A percentile compares a stretch with the other conserved stretches of the same genome.
Conservation (phyloP, 2,113 vertebrate genomes). For the Notarius lentiginosus region DNA sequence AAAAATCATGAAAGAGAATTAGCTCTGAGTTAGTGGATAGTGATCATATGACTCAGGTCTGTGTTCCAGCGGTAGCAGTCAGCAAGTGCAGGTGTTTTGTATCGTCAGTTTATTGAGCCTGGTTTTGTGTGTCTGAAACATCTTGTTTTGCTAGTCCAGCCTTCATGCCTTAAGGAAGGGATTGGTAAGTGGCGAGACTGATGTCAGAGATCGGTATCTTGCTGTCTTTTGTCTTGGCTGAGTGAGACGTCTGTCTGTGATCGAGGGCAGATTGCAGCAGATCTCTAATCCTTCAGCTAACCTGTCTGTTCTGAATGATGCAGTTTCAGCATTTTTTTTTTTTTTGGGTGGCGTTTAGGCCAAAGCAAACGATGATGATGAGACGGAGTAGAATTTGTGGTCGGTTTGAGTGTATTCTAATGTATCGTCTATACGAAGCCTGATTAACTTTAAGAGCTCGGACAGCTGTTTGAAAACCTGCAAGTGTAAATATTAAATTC, state of each 20-base stretch:
- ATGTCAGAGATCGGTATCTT: neutral
- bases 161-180: slow-evolving; percentile 3
- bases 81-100: neutral
- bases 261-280: neutral
- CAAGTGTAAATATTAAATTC: neutral
- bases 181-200: neutral
- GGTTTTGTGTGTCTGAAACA: neutral
- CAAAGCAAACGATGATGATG: neutral
- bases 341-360: too few species aligned
- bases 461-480: neutral
- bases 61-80: neutral
- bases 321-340: neutral
- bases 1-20: neutral
- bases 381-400: neutral
- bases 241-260: neutral
- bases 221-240: neutral
- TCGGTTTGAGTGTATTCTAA: neutral
- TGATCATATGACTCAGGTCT: neutral
- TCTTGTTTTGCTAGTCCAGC: slow-evolving; percentile 12
- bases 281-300: slow-evolving; percentile 5
- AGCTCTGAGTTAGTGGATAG: neutral
- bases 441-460: neutral
- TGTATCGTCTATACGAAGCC: neutral
- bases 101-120: neutral
- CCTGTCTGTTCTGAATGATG: neutral